Conservation (phyloP, 2,113 vertebrate species). For the Echinops telfairi region DNA sequence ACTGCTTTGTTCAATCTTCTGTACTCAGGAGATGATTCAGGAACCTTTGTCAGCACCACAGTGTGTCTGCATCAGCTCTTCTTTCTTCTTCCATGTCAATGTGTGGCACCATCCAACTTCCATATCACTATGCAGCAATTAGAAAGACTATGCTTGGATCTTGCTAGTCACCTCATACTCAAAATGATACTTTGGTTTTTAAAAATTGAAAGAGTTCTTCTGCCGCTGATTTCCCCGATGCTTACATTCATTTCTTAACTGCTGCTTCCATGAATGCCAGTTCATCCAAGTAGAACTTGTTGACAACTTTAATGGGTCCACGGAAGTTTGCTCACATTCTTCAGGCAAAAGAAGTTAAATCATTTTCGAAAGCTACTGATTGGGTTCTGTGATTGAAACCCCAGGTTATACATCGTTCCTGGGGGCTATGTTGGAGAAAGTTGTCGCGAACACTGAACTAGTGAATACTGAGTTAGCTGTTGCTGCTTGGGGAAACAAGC, state of each 20-base stretch:
- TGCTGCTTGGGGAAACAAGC: neutral
- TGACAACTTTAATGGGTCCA: neutral
- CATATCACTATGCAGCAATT: neutral
- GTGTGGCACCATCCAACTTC: neutral
- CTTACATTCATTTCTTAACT: neutral
- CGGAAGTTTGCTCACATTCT: constrained; percentile 8
- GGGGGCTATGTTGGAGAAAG: neutral
- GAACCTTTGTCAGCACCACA: neutral
- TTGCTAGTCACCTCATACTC: neutral
- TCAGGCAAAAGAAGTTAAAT: neutral
- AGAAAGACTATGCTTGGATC: neutral
- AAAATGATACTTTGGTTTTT: neutral
- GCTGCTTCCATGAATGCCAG: neutral
- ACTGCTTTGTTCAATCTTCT: neutral
- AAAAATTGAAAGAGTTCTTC: neutral
- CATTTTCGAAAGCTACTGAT: neutral
- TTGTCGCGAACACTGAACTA: neutral
- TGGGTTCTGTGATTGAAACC: neutral
- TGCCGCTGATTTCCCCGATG: neutral
- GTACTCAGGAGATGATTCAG: neutral
- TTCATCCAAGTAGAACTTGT: neutral
- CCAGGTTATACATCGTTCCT: neutral
- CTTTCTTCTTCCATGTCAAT: neutral
- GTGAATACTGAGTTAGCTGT: neutral
- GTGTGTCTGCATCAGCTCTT: neutral